Percentiles rank a stretch among this genome's conserved stretches.
These are phyloP conservation scores for Epinephelus moara DNA, from an alignment of 2,113 vertebrate species.

Conservation along the genomic window DNA sequence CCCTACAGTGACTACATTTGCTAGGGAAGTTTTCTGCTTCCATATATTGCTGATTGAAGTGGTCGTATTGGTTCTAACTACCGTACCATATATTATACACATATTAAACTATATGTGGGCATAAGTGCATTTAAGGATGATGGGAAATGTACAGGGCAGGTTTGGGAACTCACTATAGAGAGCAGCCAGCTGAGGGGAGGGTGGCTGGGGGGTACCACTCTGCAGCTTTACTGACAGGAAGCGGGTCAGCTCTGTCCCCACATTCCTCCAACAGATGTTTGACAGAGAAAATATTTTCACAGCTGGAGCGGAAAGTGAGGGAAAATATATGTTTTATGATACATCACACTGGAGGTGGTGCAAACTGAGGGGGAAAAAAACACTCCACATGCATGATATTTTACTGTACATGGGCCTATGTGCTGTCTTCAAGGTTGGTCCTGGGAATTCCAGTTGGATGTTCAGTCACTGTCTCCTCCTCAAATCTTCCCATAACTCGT, in stretches of 20 bases:
- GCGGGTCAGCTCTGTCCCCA: conserved; percentile 60
- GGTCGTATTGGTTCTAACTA: neutral
- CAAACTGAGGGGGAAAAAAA: conserved; percentile 13
- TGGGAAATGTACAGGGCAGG: conserved; percentile 1
- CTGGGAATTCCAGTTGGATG: conserved; percentile 16
- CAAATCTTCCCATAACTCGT: conserved; percentile 8
- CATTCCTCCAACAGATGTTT: conserved; percentile 84
- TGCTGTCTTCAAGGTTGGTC: conserved; percentile 23
- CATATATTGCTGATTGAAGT: neutral
- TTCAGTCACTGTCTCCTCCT: conserved; percentile 11
- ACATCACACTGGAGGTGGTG: conserved; percentile 57
- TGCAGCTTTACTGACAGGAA: conserved; percentile 76
- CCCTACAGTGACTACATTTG: neutral
- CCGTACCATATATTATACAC: neutral
- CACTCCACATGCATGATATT: conserved; percentile 8
- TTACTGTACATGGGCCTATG: neutral
- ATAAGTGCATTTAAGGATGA: conserved; percentile 5
- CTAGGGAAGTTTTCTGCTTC: neutral
- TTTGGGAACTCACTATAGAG: conserved; percentile 22
- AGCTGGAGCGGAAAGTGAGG: conserved; percentile 84
- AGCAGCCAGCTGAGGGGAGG: neutral
- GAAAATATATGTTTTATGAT: conserved; percentile 67
- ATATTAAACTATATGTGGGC: neutral
- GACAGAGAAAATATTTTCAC: conserved; percentile 88
- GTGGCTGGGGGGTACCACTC: conserved; percentile 20